Conservation (phyloP, 2,888 invertebrate genomes). For the Beris morrisii region DNA sequence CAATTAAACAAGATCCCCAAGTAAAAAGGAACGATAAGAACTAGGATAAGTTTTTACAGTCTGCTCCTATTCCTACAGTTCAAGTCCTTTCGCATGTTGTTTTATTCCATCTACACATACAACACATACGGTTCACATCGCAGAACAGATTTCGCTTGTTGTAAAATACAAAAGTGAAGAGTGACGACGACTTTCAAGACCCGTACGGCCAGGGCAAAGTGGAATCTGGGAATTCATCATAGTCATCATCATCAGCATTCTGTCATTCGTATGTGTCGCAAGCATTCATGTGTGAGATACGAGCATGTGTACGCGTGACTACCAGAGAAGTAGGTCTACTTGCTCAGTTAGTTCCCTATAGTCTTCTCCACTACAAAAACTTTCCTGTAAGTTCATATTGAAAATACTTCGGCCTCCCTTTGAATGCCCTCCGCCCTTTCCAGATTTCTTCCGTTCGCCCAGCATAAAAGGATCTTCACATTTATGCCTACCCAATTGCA, state of each 20-base stretch:
- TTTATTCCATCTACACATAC: neutral
- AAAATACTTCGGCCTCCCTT: neutral
- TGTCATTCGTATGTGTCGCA: no score
- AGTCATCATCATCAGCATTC: no score
- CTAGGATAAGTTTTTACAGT: constrained; percentile 35
- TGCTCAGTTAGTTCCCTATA: constrained; percentile 21
- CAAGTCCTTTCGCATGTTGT: constrained; percentile 9
- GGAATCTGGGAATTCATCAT: no score
- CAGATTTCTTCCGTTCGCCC: constrained; percentile 3
- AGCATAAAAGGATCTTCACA: neutral
- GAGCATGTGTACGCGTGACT: no score
- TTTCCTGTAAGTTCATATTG: constrained; percentile 1
- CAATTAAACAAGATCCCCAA: constrained; percentile 30
- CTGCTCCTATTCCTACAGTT: constrained; percentile 18
- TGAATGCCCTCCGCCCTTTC: neutral
- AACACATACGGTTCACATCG: neutral
- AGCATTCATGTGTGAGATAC: no score
- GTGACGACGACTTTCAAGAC: constrained; percentile 10
- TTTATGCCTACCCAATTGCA: constrained; percentile 15
- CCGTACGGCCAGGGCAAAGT: constrained; percentile 5
- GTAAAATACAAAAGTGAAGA: constrained; percentile 25
- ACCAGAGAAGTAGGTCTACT: constrained; percentile 18
- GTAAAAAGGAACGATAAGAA: constrained; percentile 29
- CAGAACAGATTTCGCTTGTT: constrained; percentile 10
- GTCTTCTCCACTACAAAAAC: constrained; percentile 8